phyloP scores from a whole-genome alignment of 2,888 invertebrate genomes.

The Spilosoma lubricipeda region DNA sequence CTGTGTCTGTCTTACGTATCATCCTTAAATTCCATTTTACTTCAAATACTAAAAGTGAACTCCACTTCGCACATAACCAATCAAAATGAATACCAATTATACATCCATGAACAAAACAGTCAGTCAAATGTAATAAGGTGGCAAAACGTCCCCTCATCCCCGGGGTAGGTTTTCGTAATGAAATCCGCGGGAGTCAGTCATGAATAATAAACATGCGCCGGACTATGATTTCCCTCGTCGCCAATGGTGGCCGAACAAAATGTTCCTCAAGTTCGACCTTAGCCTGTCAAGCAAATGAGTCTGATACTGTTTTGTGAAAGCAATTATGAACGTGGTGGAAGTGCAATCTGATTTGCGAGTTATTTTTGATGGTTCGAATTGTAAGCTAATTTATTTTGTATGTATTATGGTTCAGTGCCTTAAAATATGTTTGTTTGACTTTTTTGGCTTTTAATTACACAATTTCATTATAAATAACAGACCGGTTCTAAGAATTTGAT shows the following conservation, averaged over 20 bases:
- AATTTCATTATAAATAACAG: no score
- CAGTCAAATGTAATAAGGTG: constrained; percentile 54
- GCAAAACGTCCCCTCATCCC: constrained; percentile 39
- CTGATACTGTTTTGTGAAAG: constrained; percentile 38
- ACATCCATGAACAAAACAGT: constrained; percentile 35
- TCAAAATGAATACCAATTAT: constrained; percentile 19
- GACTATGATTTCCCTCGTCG: constrained; percentile 73
- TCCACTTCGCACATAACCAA: background rate
- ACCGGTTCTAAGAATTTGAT: background rate
- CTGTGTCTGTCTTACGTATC: no score
- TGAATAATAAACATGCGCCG: constrained; percentile 71
- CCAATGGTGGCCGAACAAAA: constrained; percentile 55
- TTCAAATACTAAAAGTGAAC: no score
- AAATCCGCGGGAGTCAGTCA: constrained; percentile 58
- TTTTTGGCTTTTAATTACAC: no score
- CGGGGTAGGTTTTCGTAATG: constrained; percentile 54
- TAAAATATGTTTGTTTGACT: background rate
- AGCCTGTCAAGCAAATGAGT: constrained; percentile 48
- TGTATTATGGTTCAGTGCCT: background rate
- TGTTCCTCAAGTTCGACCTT: constrained; percentile 48
- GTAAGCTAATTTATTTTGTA: background rate
- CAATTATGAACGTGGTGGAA: constrained; percentile 42
- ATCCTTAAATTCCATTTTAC: no score
- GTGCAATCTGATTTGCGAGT: constrained; percentile 15
- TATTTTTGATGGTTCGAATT: constrained; percentile 26